Base-by-base conservation (phyloP, 1,140 invertebrate species). In the Holcopasites calliopsidis region DNA sequence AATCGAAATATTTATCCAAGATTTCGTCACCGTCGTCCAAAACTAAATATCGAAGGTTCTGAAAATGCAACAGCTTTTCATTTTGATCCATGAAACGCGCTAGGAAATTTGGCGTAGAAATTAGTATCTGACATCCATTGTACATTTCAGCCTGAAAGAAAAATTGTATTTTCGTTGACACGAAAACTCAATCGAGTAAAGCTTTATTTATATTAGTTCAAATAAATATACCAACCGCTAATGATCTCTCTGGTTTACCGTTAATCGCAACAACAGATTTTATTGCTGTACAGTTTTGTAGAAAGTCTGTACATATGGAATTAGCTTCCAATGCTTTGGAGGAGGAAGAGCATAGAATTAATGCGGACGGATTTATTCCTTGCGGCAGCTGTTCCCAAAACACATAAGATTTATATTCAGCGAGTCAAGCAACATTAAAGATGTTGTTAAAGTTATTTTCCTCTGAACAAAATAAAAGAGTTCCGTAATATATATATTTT, bases 101-200 rank as follows among this genome's bases (percentile, higher is more conserved):
- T 38, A 92, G 79, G 71, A 83, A 91, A 38, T 82, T 68, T 50
- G 91, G 90, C 8, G 91, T 92, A 7, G 90, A 79, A n/a, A 92
- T 74, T 4, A 92, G 76, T 57, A 92, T 84, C 62, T 92, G 88
- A 76, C 91, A 92, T 21, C 91, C 91, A 62, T 87, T 91, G 8
- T 72, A 88, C 21, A 92, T 85, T 75, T 84, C 69, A 28, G 85
- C 72, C 90, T 88, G 28, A 57, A 87, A 82, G 16, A 47, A 26
- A 60, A 52, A 80, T 82, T 75, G 10, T 18, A 18, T 31, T 31
- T 35, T 47, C 44, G 23, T 35, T 35, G 0, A 0, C n/a, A n/a
- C n/a, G n/a, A n/a, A n/a, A n/a, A n/a, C n/a, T n/a, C n/a, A n/a
- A 31, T 44, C 35, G 16, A 58, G 55, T 23, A 5, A 26, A 65